A percentile compares a stretch with the other conserved stretches of the same genome.
phyloP scores from a whole-genome alignment of 2,888 invertebrate genomes.

The Beris morrisii region DNA sequence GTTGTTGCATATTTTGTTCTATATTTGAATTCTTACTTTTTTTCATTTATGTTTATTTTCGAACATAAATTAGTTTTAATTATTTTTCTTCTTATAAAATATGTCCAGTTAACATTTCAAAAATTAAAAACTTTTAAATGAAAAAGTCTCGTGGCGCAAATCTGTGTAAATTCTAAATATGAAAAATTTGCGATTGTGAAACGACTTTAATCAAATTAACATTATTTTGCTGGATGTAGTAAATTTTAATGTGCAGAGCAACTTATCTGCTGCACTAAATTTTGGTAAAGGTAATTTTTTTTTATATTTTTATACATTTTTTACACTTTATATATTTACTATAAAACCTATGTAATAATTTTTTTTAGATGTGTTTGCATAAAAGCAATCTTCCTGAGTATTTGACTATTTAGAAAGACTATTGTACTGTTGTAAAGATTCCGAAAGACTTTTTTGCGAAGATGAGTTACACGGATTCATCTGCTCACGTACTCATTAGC shows the following conservation, averaged over 20 bases:
- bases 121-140: constrained; percentile 14
- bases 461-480: too few species aligned
- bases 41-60: too few species aligned
- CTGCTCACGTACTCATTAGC: too few species aligned
- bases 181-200: constrained; percentile 8
- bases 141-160: too few species aligned
- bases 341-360: too few species aligned
- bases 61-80: constrained; percentile 32
- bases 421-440: too few species aligned
- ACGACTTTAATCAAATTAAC: constrained; percentile 32
- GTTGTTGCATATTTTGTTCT: constrained; percentile 29
- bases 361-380: too few species aligned
- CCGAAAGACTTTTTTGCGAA: too few species aligned
- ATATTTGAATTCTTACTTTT: constrained; percentile 11
- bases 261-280: neutral
- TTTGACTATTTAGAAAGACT: too few species aligned
- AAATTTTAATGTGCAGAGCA: constrained; percentile 12
- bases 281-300: constrained; percentile 35
- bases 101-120: constrained; percentile 20
- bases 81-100: constrained; percentile 25
- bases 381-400: too few species aligned
- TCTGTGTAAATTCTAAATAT: too few species aligned
- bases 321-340: constrained; percentile 20
- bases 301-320: constrained; percentile 38
- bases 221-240: constrained; percentile 30